Base-by-base conservation (phyloP, 2,888 invertebrate genomes). In the Drosophila macrothrix region DNA sequence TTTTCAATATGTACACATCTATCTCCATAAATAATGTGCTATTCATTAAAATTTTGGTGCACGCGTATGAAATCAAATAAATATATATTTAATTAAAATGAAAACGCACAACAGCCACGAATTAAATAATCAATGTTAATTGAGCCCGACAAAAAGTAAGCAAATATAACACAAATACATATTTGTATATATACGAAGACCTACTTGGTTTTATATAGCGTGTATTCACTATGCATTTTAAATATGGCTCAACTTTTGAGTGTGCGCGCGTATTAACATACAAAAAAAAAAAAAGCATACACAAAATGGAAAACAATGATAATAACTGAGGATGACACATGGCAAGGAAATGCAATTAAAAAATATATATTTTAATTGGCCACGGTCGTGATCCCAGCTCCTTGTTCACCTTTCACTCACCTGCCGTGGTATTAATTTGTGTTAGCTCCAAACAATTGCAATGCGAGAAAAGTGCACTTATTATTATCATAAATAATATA, bases 81-180 rank as follows among this genome's bases (percentile, higher is more conserved):
- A 64, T 70, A 83, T 85, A 71, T 86, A 80, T 86, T 86, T 84
- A 86, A 84, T 84, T 86, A 84, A 86, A 84, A 86, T 86, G 82
- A 77, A 84, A 86, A 83, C 75, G 73, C 71, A 67, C 79, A 84
- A 83, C 77, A 77, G 84, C 83, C 75, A 60, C 84, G 84, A 86
- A 86, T 84, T 81, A 84, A 84, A 84, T 83, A 83, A 84, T 84
- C 84, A 84, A 86, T 76, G 84, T 86, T 86, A 84, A 84, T 84
- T 84, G 86, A 86, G 84, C 77, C 65, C 67, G 73, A 72, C 77
- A 84, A 81, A 86, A 86, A 86, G 77, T 81, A 79, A 84, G 62
- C 81, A 86, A 84, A 84, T 65, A 83, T 67, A 60, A 64, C 65
- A 76, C 67, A 75, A 70, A 72, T 67, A 72, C 46, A 53, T 60